phyloP scores from a whole-genome alignment of 2,888 invertebrate genomes.

The Miltochrista miniata region DNA sequence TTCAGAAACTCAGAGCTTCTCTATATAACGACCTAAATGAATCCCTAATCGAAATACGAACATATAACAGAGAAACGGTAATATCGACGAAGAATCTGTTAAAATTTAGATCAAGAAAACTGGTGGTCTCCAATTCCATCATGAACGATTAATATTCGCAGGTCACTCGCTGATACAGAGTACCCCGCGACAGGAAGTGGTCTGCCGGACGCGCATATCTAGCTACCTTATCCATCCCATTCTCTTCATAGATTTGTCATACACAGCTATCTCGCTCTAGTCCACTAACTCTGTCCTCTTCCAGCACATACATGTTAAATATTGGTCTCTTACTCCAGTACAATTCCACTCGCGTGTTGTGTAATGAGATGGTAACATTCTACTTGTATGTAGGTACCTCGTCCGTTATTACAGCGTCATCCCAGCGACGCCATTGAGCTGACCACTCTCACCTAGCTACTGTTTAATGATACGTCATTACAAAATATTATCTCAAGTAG shows the following conservation, averaged over 20 bases:
- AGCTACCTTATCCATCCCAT: slow-evolving; percentile 75
- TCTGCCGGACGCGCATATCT: slow-evolving; percentile 77
- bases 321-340: slow-evolving; percentile 51
- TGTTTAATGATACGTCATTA: slow-evolving; percentile 64
- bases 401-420: slow-evolving; percentile 67
- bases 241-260: slow-evolving; percentile 65
- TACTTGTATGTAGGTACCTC: slow-evolving; percentile 63
- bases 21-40: no score
- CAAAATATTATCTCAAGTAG: slow-evolving; percentile 42
- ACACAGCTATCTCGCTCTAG: slow-evolving; percentile 58
- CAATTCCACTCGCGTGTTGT: slow-evolving; percentile 64
- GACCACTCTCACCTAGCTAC: slow-evolving; percentile 58
- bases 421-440: slow-evolving; percentile 40
- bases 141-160: slow-evolving; percentile 42
- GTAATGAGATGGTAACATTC: slow-evolving; percentile 75
- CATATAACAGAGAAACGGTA: no score
- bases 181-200: slow-evolving; percentile 65
- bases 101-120: slow-evolving; percentile 13
- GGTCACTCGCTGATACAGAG: slow-evolving; percentile 42
- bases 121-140: slow-evolving; percentile 23
- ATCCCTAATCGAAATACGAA: no score
- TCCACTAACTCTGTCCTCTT: slow-evolving; percentile 49
- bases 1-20: no score
- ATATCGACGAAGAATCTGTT: neutral
- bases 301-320: slow-evolving; percentile 41